phyloP scores from a whole-genome alignment of 2,888 invertebrate species.

The Trimorus sp. region DNA sequence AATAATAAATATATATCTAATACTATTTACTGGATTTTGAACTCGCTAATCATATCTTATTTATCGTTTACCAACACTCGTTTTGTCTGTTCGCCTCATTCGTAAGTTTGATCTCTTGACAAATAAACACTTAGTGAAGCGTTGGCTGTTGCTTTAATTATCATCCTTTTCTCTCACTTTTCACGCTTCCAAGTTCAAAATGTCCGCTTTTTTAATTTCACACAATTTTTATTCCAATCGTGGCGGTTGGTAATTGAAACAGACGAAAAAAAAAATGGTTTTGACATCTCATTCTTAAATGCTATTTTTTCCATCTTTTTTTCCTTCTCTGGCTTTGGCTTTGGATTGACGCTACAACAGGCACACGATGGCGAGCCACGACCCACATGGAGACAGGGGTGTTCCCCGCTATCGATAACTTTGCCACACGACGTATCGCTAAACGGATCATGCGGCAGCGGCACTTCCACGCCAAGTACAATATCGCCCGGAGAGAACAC shows the following conservation, averaged over 20 bases:
- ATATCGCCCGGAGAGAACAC: constrained; percentile 82
- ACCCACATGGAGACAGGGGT: constrained; percentile 77
- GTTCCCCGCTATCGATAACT: constrained; percentile 78
- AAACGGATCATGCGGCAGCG: constrained; percentile 79
- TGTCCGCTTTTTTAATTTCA: neutral
- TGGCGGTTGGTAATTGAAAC: too few relatives aligned
- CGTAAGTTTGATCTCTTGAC: too few relatives aligned
- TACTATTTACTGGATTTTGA: too few relatives aligned
- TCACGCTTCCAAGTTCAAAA: constrained; percentile 2
- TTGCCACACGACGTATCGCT: constrained; percentile 75
- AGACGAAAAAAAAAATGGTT: too few relatives aligned
- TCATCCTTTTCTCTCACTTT: constrained; percentile 17
- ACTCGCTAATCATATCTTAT: too few relatives aligned
- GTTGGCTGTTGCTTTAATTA: constrained; percentile 33
- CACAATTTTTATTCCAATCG: neutral
- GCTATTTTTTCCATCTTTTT: constrained; percentile 25
- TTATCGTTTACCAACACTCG: too few relatives aligned
- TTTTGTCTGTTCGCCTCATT: too few relatives aligned
- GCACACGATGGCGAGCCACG: constrained; percentile 74
- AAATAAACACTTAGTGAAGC: constrained; percentile 25
- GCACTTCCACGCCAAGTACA: constrained; percentile 82
- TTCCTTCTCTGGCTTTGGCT: constrained; percentile 17
- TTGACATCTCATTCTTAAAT: constrained; percentile 1
- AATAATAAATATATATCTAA: too few relatives aligned
- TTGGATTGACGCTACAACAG: constrained; percentile 39